Conservation (phyloP, 2,888 invertebrate genomes). For the Parnassius mnemosyne region DNA sequence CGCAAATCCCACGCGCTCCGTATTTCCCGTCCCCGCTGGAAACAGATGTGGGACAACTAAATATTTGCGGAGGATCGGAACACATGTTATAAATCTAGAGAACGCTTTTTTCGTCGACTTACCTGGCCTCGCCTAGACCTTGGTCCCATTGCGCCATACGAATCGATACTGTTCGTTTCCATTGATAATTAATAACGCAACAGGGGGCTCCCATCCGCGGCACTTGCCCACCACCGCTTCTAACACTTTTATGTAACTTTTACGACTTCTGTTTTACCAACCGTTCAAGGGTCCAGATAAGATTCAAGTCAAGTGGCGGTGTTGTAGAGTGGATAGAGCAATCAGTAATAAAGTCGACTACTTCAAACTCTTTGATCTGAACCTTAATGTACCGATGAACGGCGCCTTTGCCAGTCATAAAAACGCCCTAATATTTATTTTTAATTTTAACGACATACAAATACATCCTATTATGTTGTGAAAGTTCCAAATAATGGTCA, state of each 20-base stretch:
- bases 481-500: neutral
- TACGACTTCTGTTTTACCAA: conserved; percentile 72
- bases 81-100: conserved; percentile 51
- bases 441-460: neutral
- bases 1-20: conserved; percentile 70
- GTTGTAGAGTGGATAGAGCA: conserved; percentile 55
- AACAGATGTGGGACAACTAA: conserved; percentile 52
- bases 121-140: conserved; percentile 50
- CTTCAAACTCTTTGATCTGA: conserved; percentile 67
- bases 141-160: conserved; percentile 51
- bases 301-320: conserved; percentile 60
- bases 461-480: neutral
- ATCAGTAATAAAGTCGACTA: conserved; percentile 50
- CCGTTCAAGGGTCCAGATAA: conserved; percentile 68
- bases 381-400: conserved; percentile 28
- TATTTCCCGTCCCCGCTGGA: conserved; percentile 51
- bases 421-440: neutral
- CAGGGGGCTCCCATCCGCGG: conserved; percentile 46
- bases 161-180: conserved; percentile 65
- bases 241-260: conserved; percentile 71
- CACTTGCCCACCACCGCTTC: conserved; percentile 58
- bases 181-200: conserved; percentile 68
- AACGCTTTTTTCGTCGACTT: conserved; percentile 49
- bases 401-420: conserved; percentile 2
- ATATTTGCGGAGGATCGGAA: conserved; percentile 53